Evolutionary conservation across 2,888 invertebrate genomes (phyloP).

Genomic region (Axea sp.): DNA sequence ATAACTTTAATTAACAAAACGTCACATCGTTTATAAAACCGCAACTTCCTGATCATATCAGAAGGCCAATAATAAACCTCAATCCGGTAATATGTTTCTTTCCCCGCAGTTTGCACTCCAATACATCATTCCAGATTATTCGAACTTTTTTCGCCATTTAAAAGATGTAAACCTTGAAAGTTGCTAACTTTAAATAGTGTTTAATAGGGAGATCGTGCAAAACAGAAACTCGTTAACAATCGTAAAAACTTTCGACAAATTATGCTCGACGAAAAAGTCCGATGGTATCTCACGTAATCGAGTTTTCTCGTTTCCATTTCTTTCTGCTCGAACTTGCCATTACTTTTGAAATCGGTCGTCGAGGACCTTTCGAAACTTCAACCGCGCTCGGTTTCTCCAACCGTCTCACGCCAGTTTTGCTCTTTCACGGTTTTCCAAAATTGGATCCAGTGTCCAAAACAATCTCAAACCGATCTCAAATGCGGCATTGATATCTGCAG

Average conservation of each 20-base stretch:
- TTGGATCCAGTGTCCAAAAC: neutral
- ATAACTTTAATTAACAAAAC: neutral
- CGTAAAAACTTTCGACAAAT: neutral
- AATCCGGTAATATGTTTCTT: constrained; percentile 39
- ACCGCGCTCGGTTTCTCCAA: too few species aligned
- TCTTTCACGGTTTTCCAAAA: too few species aligned
- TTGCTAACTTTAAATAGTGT: constrained; percentile 5
- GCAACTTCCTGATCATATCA: constrained; percentile 37
- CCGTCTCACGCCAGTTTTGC: too few species aligned
- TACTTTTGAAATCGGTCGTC: too few species aligned
- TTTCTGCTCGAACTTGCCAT: too few species aligned
- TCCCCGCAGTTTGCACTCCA: constrained; percentile 22
- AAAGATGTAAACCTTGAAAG: constrained; percentile 31
- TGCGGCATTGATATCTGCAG: constrained; percentile 40
- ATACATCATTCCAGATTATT: constrained; percentile 24
- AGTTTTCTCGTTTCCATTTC: too few species aligned
- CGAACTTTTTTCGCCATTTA: constrained; percentile 18
- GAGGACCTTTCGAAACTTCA: too few species aligned
- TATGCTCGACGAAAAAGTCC: neutral
- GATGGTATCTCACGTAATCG: too few species aligned
- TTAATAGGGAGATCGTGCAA: constrained; percentile 11
- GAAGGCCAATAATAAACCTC: constrained; percentile 52
- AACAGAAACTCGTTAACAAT: too few species aligned
- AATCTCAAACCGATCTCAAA: constrained; percentile 29
- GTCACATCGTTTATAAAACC: constrained; percentile 24